These are phyloP conservation scores for Calliphora vomitoria DNA, from an alignment of 2,888 invertebrate species.

Conservation along the genomic window DNA sequence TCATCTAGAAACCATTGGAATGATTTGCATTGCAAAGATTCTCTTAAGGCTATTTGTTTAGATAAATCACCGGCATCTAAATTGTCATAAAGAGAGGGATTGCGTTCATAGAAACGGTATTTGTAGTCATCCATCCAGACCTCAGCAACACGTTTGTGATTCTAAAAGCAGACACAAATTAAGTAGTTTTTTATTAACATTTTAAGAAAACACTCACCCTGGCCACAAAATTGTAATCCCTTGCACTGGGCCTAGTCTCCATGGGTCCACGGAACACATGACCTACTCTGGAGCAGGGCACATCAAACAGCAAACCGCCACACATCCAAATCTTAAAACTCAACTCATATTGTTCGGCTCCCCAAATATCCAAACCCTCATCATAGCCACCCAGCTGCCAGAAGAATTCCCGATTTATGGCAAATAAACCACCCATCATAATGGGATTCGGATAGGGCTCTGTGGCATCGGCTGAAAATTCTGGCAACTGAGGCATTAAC, in stretches of 20 bases:
- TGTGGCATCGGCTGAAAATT: constrained; percentile 79
- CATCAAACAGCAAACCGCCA: constrained; percentile 96
- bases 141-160: constrained; percentile 96
- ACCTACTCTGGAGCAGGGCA: constrained; percentile 96
- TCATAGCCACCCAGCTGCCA: constrained; percentile 98
- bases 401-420: constrained; percentile 95
- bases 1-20: constrained; percentile 98
- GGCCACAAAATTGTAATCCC: constrained; percentile 93
- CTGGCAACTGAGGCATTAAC: constrained; percentile 88
- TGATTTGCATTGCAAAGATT: constrained; percentile 92
- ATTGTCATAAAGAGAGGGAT: constrained; percentile 89
- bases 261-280: constrained; percentile 96
- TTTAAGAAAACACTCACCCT: constrained; percentile 75
- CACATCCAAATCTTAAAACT: constrained; percentile 99
- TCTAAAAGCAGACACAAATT: constrained; percentile 84
- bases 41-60: constrained; percentile 90
- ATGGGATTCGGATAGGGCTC: constrained; percentile 90
- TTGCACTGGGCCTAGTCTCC: constrained; percentile 94
- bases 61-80: constrained; percentile 93
- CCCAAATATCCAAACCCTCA: constrained; percentile 97
- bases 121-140: constrained; percentile 99
- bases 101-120: constrained; percentile 91
- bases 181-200: not conserved
- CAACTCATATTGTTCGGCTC: constrained; percentile 98
- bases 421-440: constrained; percentile 99